Evolutionary conservation across 30 jellyfish, hydroid and myxozoan species (phyloP).

Genomic region (Cassiopea xamachana): DNA sequence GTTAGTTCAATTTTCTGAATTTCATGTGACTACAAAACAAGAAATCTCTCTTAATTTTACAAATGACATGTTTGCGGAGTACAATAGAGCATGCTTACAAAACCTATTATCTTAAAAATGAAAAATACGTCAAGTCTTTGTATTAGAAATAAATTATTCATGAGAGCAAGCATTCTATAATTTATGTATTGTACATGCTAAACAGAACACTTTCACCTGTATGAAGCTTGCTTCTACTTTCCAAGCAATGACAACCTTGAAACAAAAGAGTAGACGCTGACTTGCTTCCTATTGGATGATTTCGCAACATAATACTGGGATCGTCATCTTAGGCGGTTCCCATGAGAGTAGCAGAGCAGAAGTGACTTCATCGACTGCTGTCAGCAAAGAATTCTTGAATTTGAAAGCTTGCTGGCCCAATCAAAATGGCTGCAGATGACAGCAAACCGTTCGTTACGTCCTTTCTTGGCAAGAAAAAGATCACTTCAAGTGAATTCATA

Average conservation of each 20-base stretch:
- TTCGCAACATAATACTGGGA: background rate
- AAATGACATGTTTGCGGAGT: background rate
- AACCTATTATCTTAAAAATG: background rate
- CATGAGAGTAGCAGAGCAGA: background rate
- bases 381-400: background rate
- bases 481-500: slow-evolving; percentile 83
- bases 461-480: slow-evolving; percentile 77
- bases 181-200: background rate
- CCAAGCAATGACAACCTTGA: slow-evolving; percentile 5
- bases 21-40: background rate
- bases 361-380: slow-evolving; percentile 1
- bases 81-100: background rate
- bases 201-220: slow-evolving; percentile 28
- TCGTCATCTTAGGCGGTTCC: slow-evolving; percentile 15
- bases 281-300: slow-evolving; percentile 20
- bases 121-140: background rate
- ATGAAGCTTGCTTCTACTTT: background rate
- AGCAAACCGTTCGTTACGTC: slow-evolving; percentile 70
- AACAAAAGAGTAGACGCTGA: slow-evolving; percentile 34
- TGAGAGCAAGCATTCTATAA: slow-evolving; percentile 38
- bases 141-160: slow-evolving; percentile 8
- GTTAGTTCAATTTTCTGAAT: background rate
- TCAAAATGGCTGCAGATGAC: slow-evolving; percentile 58
- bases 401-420: background rate
- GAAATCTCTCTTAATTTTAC: background rate